These are phyloP conservation scores for Melitaea cinxia DNA, from an alignment of 1,140 invertebrate species.

Conservation along the genomic window DNA sequence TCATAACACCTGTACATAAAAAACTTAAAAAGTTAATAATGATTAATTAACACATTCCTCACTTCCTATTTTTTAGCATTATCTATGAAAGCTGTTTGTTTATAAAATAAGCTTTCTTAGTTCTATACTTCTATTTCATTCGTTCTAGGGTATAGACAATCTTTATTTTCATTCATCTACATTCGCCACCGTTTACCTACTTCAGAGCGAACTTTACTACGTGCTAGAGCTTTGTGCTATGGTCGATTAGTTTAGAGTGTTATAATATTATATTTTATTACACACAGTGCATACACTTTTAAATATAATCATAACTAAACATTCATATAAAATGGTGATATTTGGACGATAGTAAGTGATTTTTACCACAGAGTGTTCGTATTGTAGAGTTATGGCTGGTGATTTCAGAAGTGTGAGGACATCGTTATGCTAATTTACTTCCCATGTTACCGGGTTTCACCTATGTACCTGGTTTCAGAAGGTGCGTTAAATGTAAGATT, in stretches of 20 bases:
- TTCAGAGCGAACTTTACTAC: constrained; percentile 32
- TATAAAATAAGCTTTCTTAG: neutral
- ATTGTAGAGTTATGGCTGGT: constrained; percentile 60
- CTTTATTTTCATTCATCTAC: constrained; percentile 15
- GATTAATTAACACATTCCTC: neutral
- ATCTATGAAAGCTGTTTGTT: neutral
- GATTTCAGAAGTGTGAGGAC: constrained; percentile 69
- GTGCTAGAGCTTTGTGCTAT: constrained; percentile 43
- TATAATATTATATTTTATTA: constrained; percentile 44
- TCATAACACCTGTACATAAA: no score
- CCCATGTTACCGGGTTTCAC: constrained; percentile 75
- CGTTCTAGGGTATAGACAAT: constrained; percentile 11
- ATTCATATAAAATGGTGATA: constrained; percentile 53
- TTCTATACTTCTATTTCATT: constrained; percentile 2
- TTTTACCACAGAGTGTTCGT: constrained; percentile 41
- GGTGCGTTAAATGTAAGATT: constrained; percentile 62
- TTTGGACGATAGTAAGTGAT: constrained; percentile 40
- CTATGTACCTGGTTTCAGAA: constrained; percentile 72
- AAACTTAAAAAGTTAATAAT: no score
- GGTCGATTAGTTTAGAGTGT: constrained; percentile 55
- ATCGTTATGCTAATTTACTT: constrained; percentile 76
- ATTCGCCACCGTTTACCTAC: constrained; percentile 21
- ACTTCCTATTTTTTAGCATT: neutral
- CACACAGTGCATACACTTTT: constrained; percentile 37
- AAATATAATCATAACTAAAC: constrained; percentile 57